phyloP scores from a whole-genome alignment of 2,113 vertebrate genomes.

The Ahaetulla prasina region DNA sequence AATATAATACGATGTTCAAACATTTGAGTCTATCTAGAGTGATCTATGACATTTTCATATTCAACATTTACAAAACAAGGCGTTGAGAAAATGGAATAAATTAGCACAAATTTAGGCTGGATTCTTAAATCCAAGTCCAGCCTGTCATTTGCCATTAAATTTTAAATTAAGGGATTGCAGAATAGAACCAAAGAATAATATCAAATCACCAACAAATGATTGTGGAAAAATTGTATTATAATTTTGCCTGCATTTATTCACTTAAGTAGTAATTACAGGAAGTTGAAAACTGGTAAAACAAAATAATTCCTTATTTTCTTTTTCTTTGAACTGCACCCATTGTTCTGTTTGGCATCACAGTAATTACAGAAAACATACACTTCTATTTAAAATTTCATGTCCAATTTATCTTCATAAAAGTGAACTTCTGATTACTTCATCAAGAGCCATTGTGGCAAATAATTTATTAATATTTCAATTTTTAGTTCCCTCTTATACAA shows the following conservation, averaged over 20 bases:
- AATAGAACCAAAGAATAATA: neutral
- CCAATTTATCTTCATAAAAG: neutral
- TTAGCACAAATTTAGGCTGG: neutral
- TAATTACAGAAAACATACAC: constrained; percentile 1
- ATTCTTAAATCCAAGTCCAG: neutral
- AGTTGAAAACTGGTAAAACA: neutral
- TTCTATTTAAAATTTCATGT: constrained; percentile 12
- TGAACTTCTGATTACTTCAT: neutral
- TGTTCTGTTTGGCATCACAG: neutral
- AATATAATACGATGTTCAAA: neutral
- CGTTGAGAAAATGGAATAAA: neutral
- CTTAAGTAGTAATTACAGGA: neutral
- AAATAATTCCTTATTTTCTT: neutral
- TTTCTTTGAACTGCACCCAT: neutral
- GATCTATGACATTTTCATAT: neutral
- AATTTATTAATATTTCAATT: constrained; percentile 15
- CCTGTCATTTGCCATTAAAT: neutral
- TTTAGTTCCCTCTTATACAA: neutral
- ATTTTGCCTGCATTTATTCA: neutral
- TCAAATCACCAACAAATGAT: neutral
- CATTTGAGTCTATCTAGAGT: neutral
- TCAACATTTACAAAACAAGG: neutral
- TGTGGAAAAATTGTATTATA: neutral
- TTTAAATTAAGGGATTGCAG: neutral
- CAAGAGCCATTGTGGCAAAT: constrained; percentile 8